Percentiles rank a stretch among this genome's conserved stretches.
Conservation (phyloP, 2,113 vertebrate species). For the Urocitellus parryii region DNA sequence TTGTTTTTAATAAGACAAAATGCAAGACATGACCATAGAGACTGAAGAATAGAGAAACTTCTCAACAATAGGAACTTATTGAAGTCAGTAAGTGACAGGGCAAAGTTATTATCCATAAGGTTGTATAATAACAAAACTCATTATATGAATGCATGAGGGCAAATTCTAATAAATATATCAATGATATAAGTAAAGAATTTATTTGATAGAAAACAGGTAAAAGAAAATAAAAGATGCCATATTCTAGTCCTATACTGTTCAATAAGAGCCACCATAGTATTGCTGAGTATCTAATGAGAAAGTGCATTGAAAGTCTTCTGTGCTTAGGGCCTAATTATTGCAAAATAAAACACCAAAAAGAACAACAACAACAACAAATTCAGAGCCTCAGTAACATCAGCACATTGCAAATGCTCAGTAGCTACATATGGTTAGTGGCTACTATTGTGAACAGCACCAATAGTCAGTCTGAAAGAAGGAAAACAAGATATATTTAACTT, state of each 20-base stretch:
- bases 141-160: not conserved
- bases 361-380: not conserved
- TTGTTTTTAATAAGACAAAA: slow-evolving; percentile 13
- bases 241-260: not conserved
- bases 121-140: not conserved
- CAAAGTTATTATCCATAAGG: not conserved
- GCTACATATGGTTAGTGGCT: not conserved
- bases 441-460: not conserved
- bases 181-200: not conserved
- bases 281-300: not conserved
- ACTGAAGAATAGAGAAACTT: not conserved
- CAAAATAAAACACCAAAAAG: not conserved
- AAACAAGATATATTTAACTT: not conserved
- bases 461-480: not conserved
- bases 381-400: not conserved
- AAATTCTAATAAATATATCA: not conserved
- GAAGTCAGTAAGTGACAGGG: not conserved
- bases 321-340: not conserved
- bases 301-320: not conserved
- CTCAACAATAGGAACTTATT: not conserved
- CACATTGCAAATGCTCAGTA: not conserved
- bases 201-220: not conserved
- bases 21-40: not conserved
- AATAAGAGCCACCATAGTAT: not conserved
- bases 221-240: not conserved